Base-by-base conservation (phyloP, 2,888 invertebrate genomes). In the Mythimna impura region DNA sequence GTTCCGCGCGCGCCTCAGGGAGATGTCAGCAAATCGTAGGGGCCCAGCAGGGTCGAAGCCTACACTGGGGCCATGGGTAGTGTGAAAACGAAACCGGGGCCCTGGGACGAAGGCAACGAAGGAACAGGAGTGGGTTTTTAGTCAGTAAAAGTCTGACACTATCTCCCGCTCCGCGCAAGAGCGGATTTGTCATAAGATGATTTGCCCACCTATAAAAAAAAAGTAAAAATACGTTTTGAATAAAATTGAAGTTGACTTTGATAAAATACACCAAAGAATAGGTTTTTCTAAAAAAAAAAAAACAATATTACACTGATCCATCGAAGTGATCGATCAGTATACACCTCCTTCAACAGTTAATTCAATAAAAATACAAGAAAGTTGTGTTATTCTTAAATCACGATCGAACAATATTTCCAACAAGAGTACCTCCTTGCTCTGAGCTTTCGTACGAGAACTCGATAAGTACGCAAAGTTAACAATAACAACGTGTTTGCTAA, bases 401-500 rank as follows among this genome's bases (percentile, higher is more conserved):
- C 64, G 64, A 55, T 82, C 34, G 55, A 71, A 68, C 52, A 73
- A 79, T 73, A 72, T 67, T 71, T 61, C 63, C 74, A 61, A 70
- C 40, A 66, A 57, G 17, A 63, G 61, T 55, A 55, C 63, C 14
- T 30, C 30, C 36, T 20, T 14, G 5, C 47, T 6, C 30, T 1
- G 61, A 10, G 64, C 55, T 25, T 36, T 52, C 14, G 17, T 5
- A 36, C 20, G 58, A 62, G 73, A 73, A 78, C 81, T 80, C 78
- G 63, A 73, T 78, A 85, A 83, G 82, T 74, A 72, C 77, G 62
- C 76, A 47, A 80, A 86, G 80, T 82, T 85, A 36, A 82, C 73
- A 75, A 76, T 73, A 83, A 82, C 74, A 71, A 67, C 61, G 58
- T 25, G 74, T 43, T 71, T 17, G 47, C 5, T 69, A 71, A 79